These are phyloP conservation scores for Drosophila biarmipes DNA, from an alignment of 1,140 invertebrate genomes.

Conservation along the genomic window DNA sequence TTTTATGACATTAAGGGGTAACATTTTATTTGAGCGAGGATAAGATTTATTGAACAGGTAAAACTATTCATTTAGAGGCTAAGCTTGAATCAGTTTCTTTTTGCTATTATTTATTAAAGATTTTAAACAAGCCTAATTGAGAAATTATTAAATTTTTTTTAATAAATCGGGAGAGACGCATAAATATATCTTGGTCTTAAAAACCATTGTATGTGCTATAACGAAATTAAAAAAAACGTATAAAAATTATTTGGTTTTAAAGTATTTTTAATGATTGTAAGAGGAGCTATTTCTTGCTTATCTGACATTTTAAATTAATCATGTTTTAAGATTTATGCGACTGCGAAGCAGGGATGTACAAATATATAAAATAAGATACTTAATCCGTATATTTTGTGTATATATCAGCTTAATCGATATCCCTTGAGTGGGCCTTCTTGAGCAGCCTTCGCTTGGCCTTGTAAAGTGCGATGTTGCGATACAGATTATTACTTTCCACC, in stretches of 20 bases:
- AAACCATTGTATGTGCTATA: no score
- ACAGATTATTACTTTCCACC: neutral
- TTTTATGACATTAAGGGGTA: neutral
- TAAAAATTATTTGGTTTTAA: no score
- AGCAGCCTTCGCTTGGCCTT: conserved; percentile 19
- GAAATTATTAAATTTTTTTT: neutral
- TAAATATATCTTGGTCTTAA: no score
- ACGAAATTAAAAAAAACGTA: no score
- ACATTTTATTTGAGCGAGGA: no score
- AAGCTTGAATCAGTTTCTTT: neutral
- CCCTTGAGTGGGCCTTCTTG: neutral
- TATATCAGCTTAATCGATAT: conserved; percentile 39
- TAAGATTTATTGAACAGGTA: neutral
- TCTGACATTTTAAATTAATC: no score
- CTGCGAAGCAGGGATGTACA: no score
- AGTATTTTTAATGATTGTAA: no score
- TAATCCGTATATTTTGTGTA: neutral
- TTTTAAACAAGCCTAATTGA: neutral
- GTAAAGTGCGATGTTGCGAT: conserved; percentile 18
- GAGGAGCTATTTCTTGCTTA: no score
- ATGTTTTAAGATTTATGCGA: no score
- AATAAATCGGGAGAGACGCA: neutral
- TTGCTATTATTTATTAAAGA: neutral
- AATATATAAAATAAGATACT: no score
- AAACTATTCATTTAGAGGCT: neutral